Evolutionary conservation across 1,140 invertebrate genomes (phyloP).

Genomic region (Apis florea): DNA sequence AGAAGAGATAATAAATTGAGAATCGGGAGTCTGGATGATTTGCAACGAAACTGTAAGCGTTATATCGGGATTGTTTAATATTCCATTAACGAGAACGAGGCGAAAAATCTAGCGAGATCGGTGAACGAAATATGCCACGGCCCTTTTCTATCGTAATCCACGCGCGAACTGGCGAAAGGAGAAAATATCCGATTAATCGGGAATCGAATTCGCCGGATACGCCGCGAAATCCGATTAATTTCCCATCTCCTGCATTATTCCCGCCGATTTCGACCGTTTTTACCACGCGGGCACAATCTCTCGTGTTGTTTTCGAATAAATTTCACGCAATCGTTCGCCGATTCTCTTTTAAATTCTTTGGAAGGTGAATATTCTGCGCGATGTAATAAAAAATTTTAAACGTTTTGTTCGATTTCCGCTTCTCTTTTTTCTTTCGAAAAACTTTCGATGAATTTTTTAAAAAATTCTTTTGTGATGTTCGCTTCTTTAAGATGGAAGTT

Average conservation of each 20-base stretch:
- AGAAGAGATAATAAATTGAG: not conserved
- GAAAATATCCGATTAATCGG: slow-evolving; percentile 48
- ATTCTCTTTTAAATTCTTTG: not conserved
- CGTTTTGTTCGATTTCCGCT: not conserved
- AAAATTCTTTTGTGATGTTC: no score
- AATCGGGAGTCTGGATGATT: not conserved
- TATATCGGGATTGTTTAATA: slow-evolving; percentile 35
- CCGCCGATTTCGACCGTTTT: slow-evolving; percentile 24
- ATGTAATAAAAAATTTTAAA: not conserved
- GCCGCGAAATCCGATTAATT: slow-evolving; percentile 58
- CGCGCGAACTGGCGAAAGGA: slow-evolving; percentile 11
- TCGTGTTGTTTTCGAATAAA: not conserved
- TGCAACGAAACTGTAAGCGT: not conserved
- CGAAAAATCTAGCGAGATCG: not conserved
- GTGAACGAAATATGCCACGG: slow-evolving; percentile 25
- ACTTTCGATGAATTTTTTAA: no score
- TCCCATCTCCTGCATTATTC: slow-evolving; percentile 42
- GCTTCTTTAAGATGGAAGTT: no score
- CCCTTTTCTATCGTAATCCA: slow-evolving; percentile 19
- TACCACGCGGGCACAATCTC: not conserved
- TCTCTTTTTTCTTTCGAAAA: no score
- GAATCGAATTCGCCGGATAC: slow-evolving; percentile 50
- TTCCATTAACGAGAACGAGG: slow-evolving; percentile 27
- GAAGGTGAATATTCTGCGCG: not conserved
- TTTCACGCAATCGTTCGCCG: not conserved